These are phyloP conservation scores for Odocoileus virginianus DNA, from an alignment of 2,113 vertebrate genomes.

Conservation along the genomic window DNA sequence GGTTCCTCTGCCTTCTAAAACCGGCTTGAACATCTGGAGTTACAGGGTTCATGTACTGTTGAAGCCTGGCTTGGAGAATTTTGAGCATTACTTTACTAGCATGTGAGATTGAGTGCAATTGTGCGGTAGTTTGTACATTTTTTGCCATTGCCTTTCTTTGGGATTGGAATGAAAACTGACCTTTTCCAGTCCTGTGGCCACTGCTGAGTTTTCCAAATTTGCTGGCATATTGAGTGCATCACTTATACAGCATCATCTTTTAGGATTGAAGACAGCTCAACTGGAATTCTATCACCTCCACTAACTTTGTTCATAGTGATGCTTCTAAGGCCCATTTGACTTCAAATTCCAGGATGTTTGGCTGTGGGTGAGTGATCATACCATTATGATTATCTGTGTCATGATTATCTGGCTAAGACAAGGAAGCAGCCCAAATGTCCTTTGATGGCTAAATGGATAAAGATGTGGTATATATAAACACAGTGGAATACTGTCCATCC, in stretches of 20 bases:
- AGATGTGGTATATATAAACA: neutral
- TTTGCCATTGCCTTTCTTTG: neutral
- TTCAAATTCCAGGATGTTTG: neutral
- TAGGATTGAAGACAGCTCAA: neutral
- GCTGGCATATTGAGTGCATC: neutral
- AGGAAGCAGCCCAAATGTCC: neutral
- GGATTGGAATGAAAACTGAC: neutral
- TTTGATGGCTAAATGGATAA: neutral
- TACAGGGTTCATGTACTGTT: neutral
- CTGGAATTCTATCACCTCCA: neutral
- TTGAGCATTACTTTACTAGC: neutral
- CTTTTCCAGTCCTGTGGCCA: neutral
- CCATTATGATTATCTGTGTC: neutral
- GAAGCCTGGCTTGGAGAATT: neutral
- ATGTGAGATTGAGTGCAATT: neutral
- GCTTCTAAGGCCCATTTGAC: neutral
- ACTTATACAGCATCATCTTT: neutral
- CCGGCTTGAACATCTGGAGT: neutral
- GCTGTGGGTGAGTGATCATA: neutral
- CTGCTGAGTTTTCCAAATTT: neutral
- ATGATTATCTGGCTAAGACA: neutral
- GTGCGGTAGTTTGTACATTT: rapidly evolving
- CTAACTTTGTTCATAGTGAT: neutral
- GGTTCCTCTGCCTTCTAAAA: too few species aligned
- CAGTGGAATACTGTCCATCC: neutral